phyloP scores from a whole-genome alignment of 2,113 vertebrate genomes.

The Hypocryptadius cinnamomeus region DNA sequence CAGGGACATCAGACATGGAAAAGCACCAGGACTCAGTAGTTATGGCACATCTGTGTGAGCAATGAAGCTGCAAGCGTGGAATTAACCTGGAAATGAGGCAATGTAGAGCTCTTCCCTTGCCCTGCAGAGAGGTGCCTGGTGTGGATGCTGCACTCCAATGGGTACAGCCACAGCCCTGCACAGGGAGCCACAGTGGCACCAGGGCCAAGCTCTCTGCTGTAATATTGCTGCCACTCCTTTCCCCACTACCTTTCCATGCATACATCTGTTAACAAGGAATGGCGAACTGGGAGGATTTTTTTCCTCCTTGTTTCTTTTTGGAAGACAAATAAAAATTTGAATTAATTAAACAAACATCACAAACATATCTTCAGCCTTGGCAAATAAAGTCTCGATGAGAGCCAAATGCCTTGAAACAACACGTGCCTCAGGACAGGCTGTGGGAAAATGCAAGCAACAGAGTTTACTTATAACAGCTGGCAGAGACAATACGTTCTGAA shows the following conservation, averaged over 20 bases:
- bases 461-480: neutral
- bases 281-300: neutral
- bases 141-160: accelerated
- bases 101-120: neutral
- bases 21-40: neutral
- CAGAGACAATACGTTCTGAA: neutral
- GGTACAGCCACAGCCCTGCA: accelerated
- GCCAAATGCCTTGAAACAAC: neutral
- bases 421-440: neutral
- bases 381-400: neutral
- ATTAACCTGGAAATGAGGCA: neutral
- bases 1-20: neutral
- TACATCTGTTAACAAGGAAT: neutral
- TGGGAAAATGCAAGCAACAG: neutral
- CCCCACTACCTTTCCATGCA: neutral
- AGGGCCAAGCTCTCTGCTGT: neutral
- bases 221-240: neutral
- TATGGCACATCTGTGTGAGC: neutral
- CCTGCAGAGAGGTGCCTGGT: neutral
- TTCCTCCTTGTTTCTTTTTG: neutral
- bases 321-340: neutral
- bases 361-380: neutral
- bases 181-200: accelerated
- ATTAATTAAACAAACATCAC: neutral
- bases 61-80: too few species aligned